Evolutionary conservation across 2,888 invertebrate genomes (phyloP).

Genomic region (Nysson spinosus): DNA sequence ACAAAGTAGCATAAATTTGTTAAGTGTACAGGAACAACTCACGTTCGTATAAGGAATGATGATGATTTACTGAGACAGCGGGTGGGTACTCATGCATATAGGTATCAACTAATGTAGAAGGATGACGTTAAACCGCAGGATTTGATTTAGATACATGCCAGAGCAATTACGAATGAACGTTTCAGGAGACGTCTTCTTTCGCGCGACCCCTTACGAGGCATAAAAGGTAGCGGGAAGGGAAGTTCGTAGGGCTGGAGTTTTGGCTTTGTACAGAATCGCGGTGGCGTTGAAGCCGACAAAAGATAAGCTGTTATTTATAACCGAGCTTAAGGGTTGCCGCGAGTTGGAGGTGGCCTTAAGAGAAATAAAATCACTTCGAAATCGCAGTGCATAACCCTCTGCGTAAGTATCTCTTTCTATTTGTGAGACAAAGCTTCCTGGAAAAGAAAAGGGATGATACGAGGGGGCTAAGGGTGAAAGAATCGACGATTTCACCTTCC

Average conservation of each 20-base stretch:
- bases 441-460: background rate
- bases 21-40: too few species aligned
- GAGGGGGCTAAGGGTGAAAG: too few species aligned
- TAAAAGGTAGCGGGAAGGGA: constrained; percentile 52
- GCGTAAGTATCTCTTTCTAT: constrained; percentile 13
- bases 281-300: constrained; percentile 71
- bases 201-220: constrained; percentile 55
- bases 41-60: too few species aligned
- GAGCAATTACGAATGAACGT: constrained; percentile 73
- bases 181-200: constrained; percentile 66
- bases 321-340: constrained; percentile 66
- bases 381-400: constrained; percentile 39
- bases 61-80: too few species aligned
- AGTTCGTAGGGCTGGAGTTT: constrained; percentile 36
- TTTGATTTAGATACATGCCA: constrained; percentile 71
- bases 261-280: constrained; percentile 61
- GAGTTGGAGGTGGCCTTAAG: constrained; percentile 46
- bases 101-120: constrained; percentile 40
- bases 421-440: constrained; percentile 1
- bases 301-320: constrained; percentile 76
- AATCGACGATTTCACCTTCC: too few species aligned
- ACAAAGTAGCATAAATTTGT: too few species aligned
- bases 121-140: constrained; percentile 41
- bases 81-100: constrained; percentile 12
- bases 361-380: constrained; percentile 63